These are phyloP conservation scores for Apotomis capreana DNA, from an alignment of 2,888 invertebrate genomes.

Conservation along the genomic window DNA sequence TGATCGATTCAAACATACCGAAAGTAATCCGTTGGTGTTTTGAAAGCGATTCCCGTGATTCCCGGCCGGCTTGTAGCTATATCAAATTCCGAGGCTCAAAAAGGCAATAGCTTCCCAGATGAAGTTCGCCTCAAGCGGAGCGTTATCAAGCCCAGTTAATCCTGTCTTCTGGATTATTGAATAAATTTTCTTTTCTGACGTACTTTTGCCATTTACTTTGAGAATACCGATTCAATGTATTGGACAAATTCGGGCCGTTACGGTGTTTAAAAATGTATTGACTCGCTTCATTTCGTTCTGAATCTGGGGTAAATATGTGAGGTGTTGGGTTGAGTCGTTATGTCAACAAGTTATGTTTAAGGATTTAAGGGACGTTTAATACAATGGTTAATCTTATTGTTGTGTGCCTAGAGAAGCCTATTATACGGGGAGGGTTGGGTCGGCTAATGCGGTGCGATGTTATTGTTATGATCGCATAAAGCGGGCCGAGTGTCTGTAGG, in stretches of 20 bases:
- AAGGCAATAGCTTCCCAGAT: constrained; percentile 67
- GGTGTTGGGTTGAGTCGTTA: constrained; percentile 26
- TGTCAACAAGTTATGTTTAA: constrained; percentile 41
- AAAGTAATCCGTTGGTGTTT: constrained; percentile 50
- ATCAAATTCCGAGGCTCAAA: constrained; percentile 65
- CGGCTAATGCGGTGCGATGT: constrained; percentile 53
- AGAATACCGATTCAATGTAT: constrained; percentile 59
- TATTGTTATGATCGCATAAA: constrained; percentile 66
- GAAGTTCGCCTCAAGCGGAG: constrained; percentile 68
- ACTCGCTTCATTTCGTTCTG: constrained; percentile 36
- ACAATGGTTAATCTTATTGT: constrained; percentile 50
- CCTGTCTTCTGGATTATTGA: constrained; percentile 76
- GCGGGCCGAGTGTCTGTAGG: constrained; percentile 57
- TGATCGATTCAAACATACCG: constrained; percentile 51
- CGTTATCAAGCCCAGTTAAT: constrained; percentile 76
- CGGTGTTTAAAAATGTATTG: constrained; percentile 51
- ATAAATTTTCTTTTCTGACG: constrained; percentile 69
- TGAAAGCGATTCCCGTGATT: constrained; percentile 51
- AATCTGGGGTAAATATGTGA: constrained; percentile 30
- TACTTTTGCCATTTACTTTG: constrained; percentile 61
- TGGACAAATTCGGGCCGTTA: constrained; percentile 61
- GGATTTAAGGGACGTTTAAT: constrained; percentile 51
- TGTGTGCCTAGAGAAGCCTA: constrained; percentile 48
- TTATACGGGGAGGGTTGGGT: constrained; percentile 48
- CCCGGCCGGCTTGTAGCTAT: constrained; percentile 55